These are phyloP conservation scores for Pteromalus puparum DNA, from an alignment of 1,140 invertebrate species.

Conservation along the genomic window DNA sequence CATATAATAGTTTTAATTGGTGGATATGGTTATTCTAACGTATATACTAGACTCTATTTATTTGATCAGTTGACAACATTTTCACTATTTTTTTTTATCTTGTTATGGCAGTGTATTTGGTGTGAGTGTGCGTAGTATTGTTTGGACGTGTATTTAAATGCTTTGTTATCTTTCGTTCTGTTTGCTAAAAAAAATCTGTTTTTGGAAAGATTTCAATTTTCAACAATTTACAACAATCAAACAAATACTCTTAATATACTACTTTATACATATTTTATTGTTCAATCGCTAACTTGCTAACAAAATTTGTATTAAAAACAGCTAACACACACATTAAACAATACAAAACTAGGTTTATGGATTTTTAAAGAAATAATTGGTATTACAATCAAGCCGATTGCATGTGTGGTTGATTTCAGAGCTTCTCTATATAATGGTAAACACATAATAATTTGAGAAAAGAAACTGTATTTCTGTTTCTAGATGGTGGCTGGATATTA, in stretches of 20 bases:
- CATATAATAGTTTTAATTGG: slow-evolving; percentile 47
- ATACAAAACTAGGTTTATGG: background rate
- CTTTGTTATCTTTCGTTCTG: background rate
- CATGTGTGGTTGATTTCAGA: slow-evolving; percentile 39
- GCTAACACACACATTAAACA: slow-evolving; percentile 25
- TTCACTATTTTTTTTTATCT: slow-evolving; percentile 36
- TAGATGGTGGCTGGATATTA: slow-evolving; percentile 67
- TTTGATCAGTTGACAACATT: slow-evolving; percentile 38
- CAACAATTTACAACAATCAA: slow-evolving; percentile 7
- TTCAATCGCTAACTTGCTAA: background rate
- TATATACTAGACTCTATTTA: slow-evolving; percentile 36
- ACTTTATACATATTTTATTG: background rate
- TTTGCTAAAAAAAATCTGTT: slow-evolving; percentile 3
- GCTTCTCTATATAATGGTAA: slow-evolving; percentile 34
- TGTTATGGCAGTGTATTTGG: slow-evolving; percentile 40
- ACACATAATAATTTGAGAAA: slow-evolving; percentile 23
- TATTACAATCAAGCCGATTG: slow-evolving; percentile 33
- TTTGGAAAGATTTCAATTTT: background rate
- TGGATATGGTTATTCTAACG: slow-evolving; percentile 50
- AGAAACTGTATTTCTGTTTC: slow-evolving; percentile 40
- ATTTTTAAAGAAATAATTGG: slow-evolving; percentile 9
- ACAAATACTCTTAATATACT: slow-evolving; percentile 23
- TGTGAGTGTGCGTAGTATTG: slow-evolving; percentile 46
- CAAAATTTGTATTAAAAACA: slow-evolving; percentile 34
- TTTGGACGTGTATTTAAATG: slow-evolving; percentile 37